Evolutionary conservation across 2,113 vertebrate genomes (phyloP).

Genomic region (Hymenochirus boettgeri): DNA sequence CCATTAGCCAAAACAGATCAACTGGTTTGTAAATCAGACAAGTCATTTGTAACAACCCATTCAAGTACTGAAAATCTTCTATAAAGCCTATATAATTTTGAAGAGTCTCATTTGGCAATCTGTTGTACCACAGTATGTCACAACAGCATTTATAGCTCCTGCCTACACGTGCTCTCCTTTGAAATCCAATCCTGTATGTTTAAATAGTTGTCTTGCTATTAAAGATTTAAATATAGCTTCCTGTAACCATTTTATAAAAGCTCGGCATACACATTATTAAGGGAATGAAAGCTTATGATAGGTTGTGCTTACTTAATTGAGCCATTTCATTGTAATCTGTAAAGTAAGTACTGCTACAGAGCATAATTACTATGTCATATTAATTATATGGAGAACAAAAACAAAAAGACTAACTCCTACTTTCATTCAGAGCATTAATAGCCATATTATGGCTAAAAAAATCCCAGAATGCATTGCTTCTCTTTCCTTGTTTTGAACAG

Average conservation of each 20-base stretch:
- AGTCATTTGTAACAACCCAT: too few species aligned
- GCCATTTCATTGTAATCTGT: slow-evolving; percentile 40
- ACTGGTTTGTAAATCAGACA: too few species aligned
- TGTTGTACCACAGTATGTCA: too few species aligned
- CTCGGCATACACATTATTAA: slow-evolving; percentile 23
- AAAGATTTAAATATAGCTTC: slow-evolving; percentile 32
- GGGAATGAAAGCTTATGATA: slow-evolving; percentile 32
- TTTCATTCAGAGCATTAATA: slow-evolving; percentile 44
- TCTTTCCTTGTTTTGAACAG: slow-evolving; percentile 44
- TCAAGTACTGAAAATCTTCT: too few species aligned
- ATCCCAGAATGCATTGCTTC: slow-evolving; percentile 36
- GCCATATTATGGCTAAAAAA: slow-evolving; percentile 39
- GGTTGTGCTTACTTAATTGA: slow-evolving; percentile 42
- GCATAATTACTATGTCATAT: slow-evolving; percentile 49
- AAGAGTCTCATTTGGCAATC: too few species aligned
- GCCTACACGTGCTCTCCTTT: background rate
- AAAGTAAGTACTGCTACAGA: slow-evolving; percentile 45
- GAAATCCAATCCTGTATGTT: background rate
- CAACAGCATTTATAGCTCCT: background rate
- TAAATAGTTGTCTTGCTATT: background rate
- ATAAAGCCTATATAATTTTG: too few species aligned
- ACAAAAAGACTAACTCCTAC: slow-evolving; percentile 51
- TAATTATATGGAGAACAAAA: slow-evolving; percentile 58
- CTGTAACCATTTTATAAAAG: slow-evolving; percentile 22
- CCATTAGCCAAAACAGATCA: too few species aligned